These are phyloP conservation scores for Clistopyga incitator DNA, from an alignment of 2,888 invertebrate genomes.

Conservation along the genomic window DNA sequence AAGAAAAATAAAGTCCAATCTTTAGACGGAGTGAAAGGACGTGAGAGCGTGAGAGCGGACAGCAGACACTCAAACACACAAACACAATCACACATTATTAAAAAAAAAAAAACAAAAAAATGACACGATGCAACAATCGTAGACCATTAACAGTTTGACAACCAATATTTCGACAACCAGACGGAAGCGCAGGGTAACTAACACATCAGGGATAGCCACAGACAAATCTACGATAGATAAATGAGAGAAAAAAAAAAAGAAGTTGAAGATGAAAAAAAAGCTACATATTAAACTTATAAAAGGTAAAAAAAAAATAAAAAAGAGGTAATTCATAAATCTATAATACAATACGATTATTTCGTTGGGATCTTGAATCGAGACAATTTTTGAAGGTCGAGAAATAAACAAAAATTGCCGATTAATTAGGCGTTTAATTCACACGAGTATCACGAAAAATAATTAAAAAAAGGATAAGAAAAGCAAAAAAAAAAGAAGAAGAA, in stretches of 20 bases:
- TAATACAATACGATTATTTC: constrained; percentile 81
- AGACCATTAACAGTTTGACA: constrained; percentile 80
- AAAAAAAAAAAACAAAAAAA: constrained; percentile 25
- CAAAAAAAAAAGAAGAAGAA: constrained; percentile 37
- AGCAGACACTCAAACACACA: constrained; percentile 24
- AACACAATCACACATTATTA: constrained; percentile 33
- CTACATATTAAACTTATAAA: constrained; percentile 83
- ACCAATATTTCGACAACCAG: constrained; percentile 84
- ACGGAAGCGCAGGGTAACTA: constrained; percentile 85
- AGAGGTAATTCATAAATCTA: constrained; percentile 80
- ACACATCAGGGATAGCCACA: constrained; percentile 85
- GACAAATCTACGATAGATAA: constrained; percentile 84
- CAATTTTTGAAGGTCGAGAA: constrained; percentile 38
- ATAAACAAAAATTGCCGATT: constrained; percentile 44
- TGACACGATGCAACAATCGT: constrained; percentile 70
- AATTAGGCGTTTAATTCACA: constrained; percentile 32
- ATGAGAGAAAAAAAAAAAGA: constrained; percentile 78
- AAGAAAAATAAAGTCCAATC: constrained; percentile 21
- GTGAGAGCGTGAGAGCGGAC: constrained; percentile 32
- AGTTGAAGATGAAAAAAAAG: constrained; percentile 74
- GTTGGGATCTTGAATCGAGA: constrained; percentile 73
- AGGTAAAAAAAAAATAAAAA: constrained; percentile 74
- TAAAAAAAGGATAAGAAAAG: too few species aligned
- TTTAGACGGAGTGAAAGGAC: constrained; percentile 46
- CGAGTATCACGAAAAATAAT: constrained; percentile 34